These are phyloP conservation scores for Conus betulinus DNA, from an alignment of 1,140 invertebrate genomes.

Conservation along the genomic window DNA sequence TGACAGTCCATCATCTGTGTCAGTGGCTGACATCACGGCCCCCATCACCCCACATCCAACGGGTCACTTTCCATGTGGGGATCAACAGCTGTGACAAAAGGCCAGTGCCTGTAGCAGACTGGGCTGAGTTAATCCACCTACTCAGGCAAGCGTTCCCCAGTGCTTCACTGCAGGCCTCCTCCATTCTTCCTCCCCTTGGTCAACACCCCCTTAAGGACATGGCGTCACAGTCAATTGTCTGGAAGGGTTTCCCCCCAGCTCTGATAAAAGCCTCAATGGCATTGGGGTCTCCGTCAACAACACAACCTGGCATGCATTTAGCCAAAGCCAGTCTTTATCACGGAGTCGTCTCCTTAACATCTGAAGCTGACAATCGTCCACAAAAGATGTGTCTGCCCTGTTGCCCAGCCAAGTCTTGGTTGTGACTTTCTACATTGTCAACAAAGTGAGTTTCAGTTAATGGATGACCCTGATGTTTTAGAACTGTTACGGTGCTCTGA, in stretches of 20 bases:
- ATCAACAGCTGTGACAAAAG: no score
- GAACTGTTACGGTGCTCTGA: constrained; percentile 7
- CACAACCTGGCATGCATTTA: constrained; percentile 92
- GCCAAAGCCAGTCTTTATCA: constrained; percentile 92
- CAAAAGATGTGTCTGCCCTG: constrained; percentile 10
- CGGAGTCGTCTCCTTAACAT: constrained; percentile 79
- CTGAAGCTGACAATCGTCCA: constrained; percentile 73
- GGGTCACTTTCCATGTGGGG: no score
- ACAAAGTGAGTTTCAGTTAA: constrained; percentile 25
- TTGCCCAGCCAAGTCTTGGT: constrained; percentile 18
- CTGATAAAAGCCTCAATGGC: constrained; percentile 92
- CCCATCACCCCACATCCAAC: no score
- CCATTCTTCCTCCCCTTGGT: no score
- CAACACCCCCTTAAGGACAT: no score
- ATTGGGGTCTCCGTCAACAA: constrained; percentile 90
- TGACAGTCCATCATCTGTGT: no score
- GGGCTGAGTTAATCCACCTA: no score
- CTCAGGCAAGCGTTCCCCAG: no score
- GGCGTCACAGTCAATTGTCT: constrained; percentile 90
- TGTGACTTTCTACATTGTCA: constrained; percentile 21
- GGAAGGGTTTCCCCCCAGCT: constrained; percentile 90
- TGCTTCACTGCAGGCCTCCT: no score
- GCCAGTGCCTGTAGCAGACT: no score
- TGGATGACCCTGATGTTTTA: constrained; percentile 29
- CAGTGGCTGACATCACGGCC: no score